Evolutionary conservation across 2,888 invertebrate genomes (phyloP).

Genomic region (Eupithecia pulchellata): DNA sequence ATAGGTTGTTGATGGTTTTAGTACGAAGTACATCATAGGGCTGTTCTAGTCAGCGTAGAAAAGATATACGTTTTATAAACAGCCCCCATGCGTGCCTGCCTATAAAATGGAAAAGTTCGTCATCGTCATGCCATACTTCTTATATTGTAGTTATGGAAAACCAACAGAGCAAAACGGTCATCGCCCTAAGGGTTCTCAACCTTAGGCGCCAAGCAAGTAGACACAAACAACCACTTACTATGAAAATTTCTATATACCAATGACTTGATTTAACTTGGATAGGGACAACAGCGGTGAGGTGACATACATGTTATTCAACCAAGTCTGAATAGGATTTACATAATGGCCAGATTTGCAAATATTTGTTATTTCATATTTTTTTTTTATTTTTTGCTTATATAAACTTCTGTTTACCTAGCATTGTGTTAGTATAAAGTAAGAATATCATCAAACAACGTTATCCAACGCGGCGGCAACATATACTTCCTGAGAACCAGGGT

Average conservation of each 20-base stretch:
- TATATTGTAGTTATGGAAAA: constrained; percentile 47
- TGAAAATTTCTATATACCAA: constrained; percentile 16
- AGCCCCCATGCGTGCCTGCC: not conserved
- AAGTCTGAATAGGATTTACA: not conserved
- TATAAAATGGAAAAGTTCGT: constrained; percentile 4
- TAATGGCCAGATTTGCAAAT: constrained; percentile 6
- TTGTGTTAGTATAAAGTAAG: not conserved
- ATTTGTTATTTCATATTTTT: not conserved
- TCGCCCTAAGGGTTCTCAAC: constrained; percentile 55
- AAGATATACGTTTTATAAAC: not conserved
- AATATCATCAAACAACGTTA: not conserved
- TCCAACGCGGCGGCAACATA: no score
- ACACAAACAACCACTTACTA: constrained; percentile 14
- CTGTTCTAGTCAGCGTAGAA: not conserved
- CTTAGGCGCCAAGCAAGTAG: constrained; percentile 36
- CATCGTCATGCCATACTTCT: constrained; percentile 9
- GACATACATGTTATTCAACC: constrained; percentile 25
- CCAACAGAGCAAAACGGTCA: constrained; percentile 60
- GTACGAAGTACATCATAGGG: not conserved
- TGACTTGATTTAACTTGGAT: constrained; percentile 13
- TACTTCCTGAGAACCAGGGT: not conserved
- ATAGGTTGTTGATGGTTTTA: not conserved
- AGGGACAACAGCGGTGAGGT: constrained; percentile 12
- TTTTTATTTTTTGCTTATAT: not conserved
- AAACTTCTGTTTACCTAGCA: not conserved